Conservation (phyloP, 2,797 vertebrate species). For the Tangara arthus region DNA sequence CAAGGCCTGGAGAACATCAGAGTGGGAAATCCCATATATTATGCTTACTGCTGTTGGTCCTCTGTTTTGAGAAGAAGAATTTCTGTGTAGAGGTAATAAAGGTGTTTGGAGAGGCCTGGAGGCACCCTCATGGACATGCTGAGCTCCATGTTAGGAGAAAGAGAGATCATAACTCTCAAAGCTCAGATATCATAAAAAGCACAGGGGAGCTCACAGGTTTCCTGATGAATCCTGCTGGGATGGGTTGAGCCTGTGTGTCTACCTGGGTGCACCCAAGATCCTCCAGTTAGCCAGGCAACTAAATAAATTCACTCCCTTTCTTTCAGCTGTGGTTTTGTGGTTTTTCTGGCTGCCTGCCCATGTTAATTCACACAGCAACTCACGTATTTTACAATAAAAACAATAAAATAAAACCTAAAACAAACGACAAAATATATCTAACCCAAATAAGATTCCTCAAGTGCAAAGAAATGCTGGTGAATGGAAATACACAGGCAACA, state of each 20-base stretch:
- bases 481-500: neutral
- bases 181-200: neutral
- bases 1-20: neutral
- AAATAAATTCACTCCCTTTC: neutral
- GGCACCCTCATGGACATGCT: accelerated
- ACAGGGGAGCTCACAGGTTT: neutral
- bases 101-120: neutral
- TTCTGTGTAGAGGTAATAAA: neutral
- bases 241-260: too few species aligned
- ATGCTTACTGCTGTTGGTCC: neutral
- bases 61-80: neutral
- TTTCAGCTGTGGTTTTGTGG: neutral
- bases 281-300: too few species aligned
- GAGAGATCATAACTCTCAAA: neutral
- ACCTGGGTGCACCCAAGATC: neutral
- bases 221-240: neutral
- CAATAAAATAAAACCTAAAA: neutral
- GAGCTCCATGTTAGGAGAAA: neutral
- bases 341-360: neutral
- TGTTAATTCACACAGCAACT: neutral
- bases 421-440: accelerated
- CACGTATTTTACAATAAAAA: neutral
- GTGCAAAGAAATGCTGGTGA: neutral
- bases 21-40: neutral
- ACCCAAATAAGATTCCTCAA: accelerated